Conservation (phyloP, 2,797 vertebrate species). For the Cottoperca gobio region DNA sequence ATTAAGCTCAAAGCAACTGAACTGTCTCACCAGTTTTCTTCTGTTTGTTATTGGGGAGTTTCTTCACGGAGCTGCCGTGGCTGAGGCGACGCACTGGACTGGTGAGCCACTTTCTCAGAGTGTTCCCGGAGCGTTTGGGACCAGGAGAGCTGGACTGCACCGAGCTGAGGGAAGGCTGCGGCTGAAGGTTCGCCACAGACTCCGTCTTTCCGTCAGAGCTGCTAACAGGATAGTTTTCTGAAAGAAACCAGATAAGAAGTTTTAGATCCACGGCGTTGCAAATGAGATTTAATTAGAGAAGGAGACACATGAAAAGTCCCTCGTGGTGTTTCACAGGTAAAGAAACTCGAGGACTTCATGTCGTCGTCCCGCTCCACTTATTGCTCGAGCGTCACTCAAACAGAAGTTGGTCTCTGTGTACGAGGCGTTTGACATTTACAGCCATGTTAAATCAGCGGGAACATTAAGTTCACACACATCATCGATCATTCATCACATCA, state of each 20-base stretch:
- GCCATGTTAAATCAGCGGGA: conserved; percentile 9
- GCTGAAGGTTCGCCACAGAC: conserved; percentile 93
- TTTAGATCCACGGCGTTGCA: not conserved
- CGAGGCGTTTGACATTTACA: not conserved
- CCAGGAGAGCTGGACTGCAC: conserved; percentile 93
- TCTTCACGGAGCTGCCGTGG: conserved; percentile 93
- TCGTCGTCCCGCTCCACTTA: not conserved
- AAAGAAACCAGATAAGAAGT: not conserved
- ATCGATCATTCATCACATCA: not conserved
- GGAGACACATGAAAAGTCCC: not conserved
- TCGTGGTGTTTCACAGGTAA: not conserved
- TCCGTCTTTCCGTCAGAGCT: conserved; percentile 92
- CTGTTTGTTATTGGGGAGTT: conserved; percentile 84
- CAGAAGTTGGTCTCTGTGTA: not conserved
- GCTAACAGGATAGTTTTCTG: conserved; percentile 90
- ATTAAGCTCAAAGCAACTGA: not conserved
- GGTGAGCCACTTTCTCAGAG: conserved; percentile 95
- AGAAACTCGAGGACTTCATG: not conserved
- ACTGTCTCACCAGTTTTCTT: conserved; percentile 80
- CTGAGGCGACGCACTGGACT: conserved; percentile 95
- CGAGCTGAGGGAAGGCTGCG: conserved; percentile 93
- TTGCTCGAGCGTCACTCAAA: not conserved
- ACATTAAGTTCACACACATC: not conserved
- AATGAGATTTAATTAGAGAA: not conserved
- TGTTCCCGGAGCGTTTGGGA: conserved; percentile 94